Evolutionary conservation across 2,888 invertebrate species (phyloP).

Genomic region (Anoplius nigerrimus): DNA sequence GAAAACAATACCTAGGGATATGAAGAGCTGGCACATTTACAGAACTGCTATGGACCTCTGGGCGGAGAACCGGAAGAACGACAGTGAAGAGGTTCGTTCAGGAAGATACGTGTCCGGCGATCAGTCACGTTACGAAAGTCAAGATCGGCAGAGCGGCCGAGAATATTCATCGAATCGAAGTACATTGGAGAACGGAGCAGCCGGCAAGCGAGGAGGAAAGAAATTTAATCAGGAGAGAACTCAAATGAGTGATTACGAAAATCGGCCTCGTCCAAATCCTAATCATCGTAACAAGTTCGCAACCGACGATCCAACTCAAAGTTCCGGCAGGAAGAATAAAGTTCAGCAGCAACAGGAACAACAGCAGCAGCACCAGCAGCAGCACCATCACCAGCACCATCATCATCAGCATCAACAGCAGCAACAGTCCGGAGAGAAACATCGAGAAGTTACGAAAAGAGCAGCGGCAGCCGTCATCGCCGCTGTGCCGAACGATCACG

Average conservation of each 20-base stretch:
- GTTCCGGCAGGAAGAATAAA: conserved; percentile 30
- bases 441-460: conserved; percentile 33
- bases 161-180: conserved; percentile 49
- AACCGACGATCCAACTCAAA: conserved; percentile 41
- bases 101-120: conserved; percentile 28
- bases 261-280: conserved; percentile 32
- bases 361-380: too few relatives aligned
- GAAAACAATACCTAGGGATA: conserved; percentile 71
- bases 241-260: conserved; percentile 62
- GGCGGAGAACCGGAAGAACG: conserved; percentile 65
- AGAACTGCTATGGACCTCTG: conserved; percentile 74
- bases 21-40: conserved; percentile 74
- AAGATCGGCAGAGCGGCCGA: conserved; percentile 44
- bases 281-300: conserved; percentile 51
- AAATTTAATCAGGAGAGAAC: conserved; percentile 42
- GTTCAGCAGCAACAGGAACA: conserved; percentile 30
- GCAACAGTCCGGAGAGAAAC: conserved; percentile 22
- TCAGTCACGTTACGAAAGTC: conserved; percentile 44
- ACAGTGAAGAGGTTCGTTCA: conserved; percentile 39
- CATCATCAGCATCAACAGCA: too few relatives aligned
- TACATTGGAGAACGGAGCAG: conserved; percentile 42
- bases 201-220: conserved; percentile 37
- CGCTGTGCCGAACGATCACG: conserved; percentile 39
- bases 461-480: too few relatives aligned
- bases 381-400: too few relatives aligned